phyloP scores from a whole-genome alignment of 2,888 invertebrate species.

The Lacanobia oleracea region DNA sequence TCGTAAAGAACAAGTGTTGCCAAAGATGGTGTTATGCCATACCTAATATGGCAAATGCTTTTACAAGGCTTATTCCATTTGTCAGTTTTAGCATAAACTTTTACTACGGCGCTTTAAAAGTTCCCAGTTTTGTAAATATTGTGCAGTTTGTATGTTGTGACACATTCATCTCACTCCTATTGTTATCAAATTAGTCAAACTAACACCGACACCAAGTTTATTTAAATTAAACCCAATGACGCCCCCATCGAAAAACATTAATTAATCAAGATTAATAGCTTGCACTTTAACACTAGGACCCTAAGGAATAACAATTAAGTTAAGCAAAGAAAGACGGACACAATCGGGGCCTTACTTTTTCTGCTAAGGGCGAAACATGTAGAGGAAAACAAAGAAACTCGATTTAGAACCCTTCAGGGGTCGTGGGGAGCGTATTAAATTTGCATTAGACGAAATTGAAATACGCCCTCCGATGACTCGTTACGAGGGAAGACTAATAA shows the following conservation, averaged over 20 bases:
- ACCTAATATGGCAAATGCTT: neutral
- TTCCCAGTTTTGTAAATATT: neutral
- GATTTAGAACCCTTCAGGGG: conserved; percentile 83
- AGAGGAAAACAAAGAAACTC: conserved; percentile 87
- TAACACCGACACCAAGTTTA: conserved; percentile 62
- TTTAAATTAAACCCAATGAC: conserved; percentile 67
- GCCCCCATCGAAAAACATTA: conserved; percentile 75
- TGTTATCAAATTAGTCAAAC: conserved; percentile 65
- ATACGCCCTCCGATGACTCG: conserved; percentile 88
- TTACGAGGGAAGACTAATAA: conserved; percentile 88
- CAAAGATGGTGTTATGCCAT: conserved; percentile 2
- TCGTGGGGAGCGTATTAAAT: conserved; percentile 88
- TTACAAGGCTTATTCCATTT: neutral
- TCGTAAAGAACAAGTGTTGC: conserved; percentile 44
- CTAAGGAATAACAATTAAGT: conserved; percentile 82
- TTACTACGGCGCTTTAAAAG: neutral
- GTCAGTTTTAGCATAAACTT: neutral
- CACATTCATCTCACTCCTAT: conserved; percentile 13
- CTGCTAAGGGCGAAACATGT: conserved; percentile 61
- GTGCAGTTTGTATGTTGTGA: neutral
- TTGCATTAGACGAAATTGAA: conserved; percentile 90
- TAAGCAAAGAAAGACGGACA: conserved; percentile 59
- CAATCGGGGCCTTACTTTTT: conserved; percentile 61
- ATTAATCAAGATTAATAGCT: conserved; percentile 87
- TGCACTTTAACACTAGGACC: conserved; percentile 81